Conservation (phyloP, 2,797 vertebrate species). For the Ibycter americanus region DNA sequence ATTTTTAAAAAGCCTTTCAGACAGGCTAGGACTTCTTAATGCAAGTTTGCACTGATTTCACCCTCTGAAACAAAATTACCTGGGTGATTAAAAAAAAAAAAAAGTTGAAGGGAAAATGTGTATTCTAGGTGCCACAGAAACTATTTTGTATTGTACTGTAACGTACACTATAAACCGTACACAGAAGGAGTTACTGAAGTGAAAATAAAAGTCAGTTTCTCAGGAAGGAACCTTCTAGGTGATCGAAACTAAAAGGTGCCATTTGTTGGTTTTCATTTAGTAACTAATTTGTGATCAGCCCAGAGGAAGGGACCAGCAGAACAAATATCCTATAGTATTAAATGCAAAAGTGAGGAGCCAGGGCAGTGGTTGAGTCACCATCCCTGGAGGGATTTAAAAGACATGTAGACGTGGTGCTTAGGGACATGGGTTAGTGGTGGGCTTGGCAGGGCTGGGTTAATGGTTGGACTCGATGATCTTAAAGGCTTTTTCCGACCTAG, state of each 20-base stretch:
- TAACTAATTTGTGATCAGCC: background rate
- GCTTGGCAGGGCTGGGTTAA: background rate
- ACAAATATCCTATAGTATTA: background rate
- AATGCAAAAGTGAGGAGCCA: background rate
- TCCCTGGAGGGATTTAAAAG: background rate
- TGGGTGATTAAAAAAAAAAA: background rate
- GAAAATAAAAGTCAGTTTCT: background rate
- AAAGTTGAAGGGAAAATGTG: background rate
- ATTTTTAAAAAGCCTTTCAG: background rate
- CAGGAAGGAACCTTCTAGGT: background rate
- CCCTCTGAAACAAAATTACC: background rate
- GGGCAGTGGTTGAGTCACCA: background rate
- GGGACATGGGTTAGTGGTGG: background rate
- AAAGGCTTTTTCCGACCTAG: background rate
- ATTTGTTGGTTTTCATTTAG: background rate
- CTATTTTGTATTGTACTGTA: background rate
- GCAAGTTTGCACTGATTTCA: background rate
- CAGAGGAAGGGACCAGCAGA: background rate
- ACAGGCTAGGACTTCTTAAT: background rate
- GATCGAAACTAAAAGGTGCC: background rate
- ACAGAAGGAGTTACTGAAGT: background rate
- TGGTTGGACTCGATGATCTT: background rate
- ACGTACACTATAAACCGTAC: background rate
- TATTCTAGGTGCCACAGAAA: background rate
- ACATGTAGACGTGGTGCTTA: background rate